phyloP scores from a whole-genome alignment of 1,140 invertebrate genomes.

The Bathynomus jamesi region DNA sequence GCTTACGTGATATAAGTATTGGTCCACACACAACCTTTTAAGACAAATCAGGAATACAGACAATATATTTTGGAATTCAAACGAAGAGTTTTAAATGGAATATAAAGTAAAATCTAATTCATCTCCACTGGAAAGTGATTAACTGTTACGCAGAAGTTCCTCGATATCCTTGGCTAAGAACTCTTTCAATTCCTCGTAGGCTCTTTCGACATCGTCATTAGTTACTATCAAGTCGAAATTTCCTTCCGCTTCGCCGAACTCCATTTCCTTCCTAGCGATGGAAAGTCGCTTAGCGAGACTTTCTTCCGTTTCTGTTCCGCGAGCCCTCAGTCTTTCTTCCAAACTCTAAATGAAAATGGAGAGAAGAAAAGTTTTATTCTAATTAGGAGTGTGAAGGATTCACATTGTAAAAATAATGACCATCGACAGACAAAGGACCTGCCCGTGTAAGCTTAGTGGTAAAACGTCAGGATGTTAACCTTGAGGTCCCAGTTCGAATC shows the following conservation, averaged over 20 bases:
- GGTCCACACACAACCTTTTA: too few species aligned
- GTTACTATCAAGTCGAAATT: slow-evolving; percentile 85
- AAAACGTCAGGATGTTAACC: not conserved
- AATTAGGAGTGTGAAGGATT: not conserved
- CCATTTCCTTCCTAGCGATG: slow-evolving; percentile 66
- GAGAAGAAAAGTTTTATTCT: not conserved
- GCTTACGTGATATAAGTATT: too few species aligned
- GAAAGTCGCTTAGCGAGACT: slow-evolving; percentile 64
- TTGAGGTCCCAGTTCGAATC: too few species aligned
- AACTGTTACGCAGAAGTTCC: too few species aligned
- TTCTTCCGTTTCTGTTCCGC: slow-evolving; percentile 86
- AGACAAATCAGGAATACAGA: too few species aligned
- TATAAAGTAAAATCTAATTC: too few species aligned
- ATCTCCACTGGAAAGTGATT: too few species aligned
- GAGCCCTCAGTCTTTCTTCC: slow-evolving; percentile 62
- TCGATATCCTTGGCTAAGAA: too few species aligned
- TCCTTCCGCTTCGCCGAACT: slow-evolving; percentile 66
- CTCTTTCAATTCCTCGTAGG: slow-evolving; percentile 69
- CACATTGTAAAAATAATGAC: slow-evolving; percentile 11
- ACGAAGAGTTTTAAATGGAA: too few species aligned
- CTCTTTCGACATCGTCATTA: slow-evolving; percentile 85
- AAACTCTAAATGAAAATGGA: slow-evolving; percentile 42
- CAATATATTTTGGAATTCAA: too few species aligned
- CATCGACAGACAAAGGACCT: not conserved
- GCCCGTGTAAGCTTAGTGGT: not conserved